Evolutionary conservation across 2,797 vertebrate genomes (phyloP), one percentile per base, ranked within the genome.

Genomic region (Macrochelys suwanniensis): DNA sequence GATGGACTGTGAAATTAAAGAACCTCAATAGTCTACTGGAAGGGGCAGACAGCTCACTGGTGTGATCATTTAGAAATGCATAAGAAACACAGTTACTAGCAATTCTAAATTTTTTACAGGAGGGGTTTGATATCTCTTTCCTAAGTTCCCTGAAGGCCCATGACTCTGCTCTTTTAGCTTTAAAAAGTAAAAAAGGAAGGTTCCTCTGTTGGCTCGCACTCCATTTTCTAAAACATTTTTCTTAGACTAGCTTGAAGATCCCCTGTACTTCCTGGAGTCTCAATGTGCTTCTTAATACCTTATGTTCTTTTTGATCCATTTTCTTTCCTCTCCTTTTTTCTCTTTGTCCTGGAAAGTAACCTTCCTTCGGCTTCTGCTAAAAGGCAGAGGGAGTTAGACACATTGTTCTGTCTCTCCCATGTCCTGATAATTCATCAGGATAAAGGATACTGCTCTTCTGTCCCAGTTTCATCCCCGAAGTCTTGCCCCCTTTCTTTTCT

Each of bases 271-370:
- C 45, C 8, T 17, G 47, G 13, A 49, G 7, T 77, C 45, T 77
- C 45, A 47, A 77, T 77, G 25, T 77, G 26, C 74, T 77, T 77
- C 37, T 47, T 26, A 77, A 49, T 49, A 4, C 13, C 28, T 3
- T 49, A 31, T 77, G 25, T 47, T 76, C 74, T 47, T 16, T 77
- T 77, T 26, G 26, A 77, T 28, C 45, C 4, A 17, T 77, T 77
- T 77, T 15, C 88, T 95, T 92, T 91, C 91, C 91, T 92, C 37
- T 84, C 88, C 37, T 10, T 10, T 71, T 6, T 54, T 86, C 3
- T 54, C 59, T 83, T 87, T 92, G 84, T 87, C 42, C 45, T 12
- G 49, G 45, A 49, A 31, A 77, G 45, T 49, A 47, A 31, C 25
- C 28, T 77, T 31, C 42, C 74, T n/a, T 51, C 37, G 25, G 57